Base-by-base conservation (phyloP, 2,113 vertebrate species). In the Cettia cetti region DNA sequence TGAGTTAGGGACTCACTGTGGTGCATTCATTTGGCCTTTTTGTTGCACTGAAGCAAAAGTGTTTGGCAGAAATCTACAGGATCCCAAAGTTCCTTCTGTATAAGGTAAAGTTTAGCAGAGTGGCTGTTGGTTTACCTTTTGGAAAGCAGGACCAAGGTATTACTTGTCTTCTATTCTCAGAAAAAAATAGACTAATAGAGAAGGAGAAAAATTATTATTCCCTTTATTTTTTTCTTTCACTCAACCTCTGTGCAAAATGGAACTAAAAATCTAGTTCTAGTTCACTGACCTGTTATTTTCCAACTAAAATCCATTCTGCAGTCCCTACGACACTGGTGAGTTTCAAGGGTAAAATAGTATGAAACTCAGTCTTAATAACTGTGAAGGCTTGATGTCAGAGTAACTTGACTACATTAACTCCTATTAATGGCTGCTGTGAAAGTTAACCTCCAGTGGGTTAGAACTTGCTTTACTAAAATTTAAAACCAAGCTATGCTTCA, bases 1-100 rank as follows among this genome's bases (percentile, higher is more conserved):
- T 90, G 95, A 93, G 94, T 24, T 83, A 70, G 86, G 71, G 82
- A 94, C 92, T 95, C 70, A 26, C 79, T 39, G 20, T 26, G 60
- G 9, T 66, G 37, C 86, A 93, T 77, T 54, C 33, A 47, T 90
- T 94, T 88, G 82, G 54, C 50, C 59, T 95, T 83, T 35, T 35
- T 70, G 3, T 64, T 70, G 56, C 64, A 68, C 35, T 86, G 53
- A 85, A 72, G 59, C 53, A 86, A 80, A 88, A 33, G 22, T 66
- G 15, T 81, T 88, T 90, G 90, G 54, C 85, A 95, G 64, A 90
- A 83, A 44, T 21, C 40, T 66, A 40, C 33, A 80, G 33, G 26
- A 77, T 77, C 16, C 7, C 30, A 19, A 89, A 86, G 53, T 93
- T 93, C 12, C 12, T 86, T 75, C 45, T 14, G 7, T 39, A 69